phyloP scores from a whole-genome alignment of 1,140 invertebrate species.

The Apis cerana region DNA sequence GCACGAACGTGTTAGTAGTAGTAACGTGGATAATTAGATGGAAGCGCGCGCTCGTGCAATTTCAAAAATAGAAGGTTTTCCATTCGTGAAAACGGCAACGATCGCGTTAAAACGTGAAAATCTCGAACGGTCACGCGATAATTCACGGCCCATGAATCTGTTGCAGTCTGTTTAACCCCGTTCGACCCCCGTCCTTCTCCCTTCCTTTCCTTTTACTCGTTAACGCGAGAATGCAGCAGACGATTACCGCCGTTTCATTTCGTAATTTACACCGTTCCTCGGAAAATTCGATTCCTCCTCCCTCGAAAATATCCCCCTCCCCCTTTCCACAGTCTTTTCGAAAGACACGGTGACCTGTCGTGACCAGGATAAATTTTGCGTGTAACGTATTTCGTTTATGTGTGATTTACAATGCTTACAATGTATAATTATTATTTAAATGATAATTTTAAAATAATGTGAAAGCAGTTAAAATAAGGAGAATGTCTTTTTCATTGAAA shows the following conservation, averaged over 20 bases:
- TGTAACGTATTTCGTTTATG: too few species aligned
- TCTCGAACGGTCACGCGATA: background rate
- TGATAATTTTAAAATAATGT: too few species aligned
- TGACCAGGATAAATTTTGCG: too few species aligned
- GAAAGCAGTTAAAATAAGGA: too few species aligned
- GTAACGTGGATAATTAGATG: constrained; percentile 19
- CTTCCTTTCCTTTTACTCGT: background rate
- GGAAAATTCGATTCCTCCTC: background rate
- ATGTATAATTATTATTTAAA: too few species aligned
- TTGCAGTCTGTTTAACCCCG: background rate
- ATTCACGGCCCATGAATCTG: constrained; percentile 17
- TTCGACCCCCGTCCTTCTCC: background rate
- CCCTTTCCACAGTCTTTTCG: too few species aligned
- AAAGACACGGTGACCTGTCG: too few species aligned
- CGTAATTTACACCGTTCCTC: too few species aligned
- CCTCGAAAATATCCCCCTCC: too few species aligned
- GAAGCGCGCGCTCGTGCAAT: background rate
- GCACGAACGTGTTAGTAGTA: background rate
- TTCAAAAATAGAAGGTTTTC: background rate
- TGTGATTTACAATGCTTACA: too few species aligned
- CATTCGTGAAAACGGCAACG: background rate
- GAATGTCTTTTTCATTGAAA: too few species aligned
- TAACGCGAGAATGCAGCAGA: background rate
- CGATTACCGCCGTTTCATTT: background rate
- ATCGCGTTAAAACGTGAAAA: background rate